Percentiles rank a stretch among this genome's conserved stretches.
These are phyloP conservation scores for Osedax frankpressi DNA, from an alignment of 2,888 invertebrate species.

Conservation along the genomic window DNA sequence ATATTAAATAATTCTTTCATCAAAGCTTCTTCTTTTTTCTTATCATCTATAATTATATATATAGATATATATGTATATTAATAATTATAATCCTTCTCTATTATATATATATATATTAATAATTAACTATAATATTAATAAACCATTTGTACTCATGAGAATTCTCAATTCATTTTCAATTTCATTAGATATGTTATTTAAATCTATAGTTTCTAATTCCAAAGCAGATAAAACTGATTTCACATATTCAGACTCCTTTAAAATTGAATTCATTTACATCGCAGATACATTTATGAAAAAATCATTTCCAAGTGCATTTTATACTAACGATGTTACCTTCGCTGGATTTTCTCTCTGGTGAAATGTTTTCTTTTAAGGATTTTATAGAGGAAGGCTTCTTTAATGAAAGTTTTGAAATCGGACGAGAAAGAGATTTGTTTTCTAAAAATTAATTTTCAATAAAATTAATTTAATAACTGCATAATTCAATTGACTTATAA, in stretches of 20 bases:
- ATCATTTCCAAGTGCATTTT: too few species aligned
- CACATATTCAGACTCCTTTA: not conserved
- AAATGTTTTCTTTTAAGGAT: not conserved
- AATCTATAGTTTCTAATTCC: not conserved
- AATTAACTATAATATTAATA: too few species aligned
- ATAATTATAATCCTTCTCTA: too few species aligned
- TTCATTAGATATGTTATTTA: not conserved
- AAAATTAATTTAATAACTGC: too few species aligned
- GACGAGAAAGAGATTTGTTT: not conserved
- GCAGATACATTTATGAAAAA: too few species aligned
- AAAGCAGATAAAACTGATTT: not conserved
- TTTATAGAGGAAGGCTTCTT: not conserved
- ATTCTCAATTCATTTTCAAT: not conserved
- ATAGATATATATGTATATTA: too few species aligned
- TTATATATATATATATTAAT: too few species aligned
- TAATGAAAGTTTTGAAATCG: not conserved
- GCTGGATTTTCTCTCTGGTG: too few species aligned
- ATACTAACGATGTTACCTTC: not conserved
- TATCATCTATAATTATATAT: too few species aligned
- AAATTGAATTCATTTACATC: too few species aligned
- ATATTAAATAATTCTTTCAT: not conserved
- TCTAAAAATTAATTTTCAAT: too few species aligned
- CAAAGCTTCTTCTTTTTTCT: not conserved
- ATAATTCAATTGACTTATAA: too few species aligned
- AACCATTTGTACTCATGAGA: not conserved